Base-by-base conservation (phyloP, 2,888 invertebrate genomes). In the Corbicula japonica region DNA sequence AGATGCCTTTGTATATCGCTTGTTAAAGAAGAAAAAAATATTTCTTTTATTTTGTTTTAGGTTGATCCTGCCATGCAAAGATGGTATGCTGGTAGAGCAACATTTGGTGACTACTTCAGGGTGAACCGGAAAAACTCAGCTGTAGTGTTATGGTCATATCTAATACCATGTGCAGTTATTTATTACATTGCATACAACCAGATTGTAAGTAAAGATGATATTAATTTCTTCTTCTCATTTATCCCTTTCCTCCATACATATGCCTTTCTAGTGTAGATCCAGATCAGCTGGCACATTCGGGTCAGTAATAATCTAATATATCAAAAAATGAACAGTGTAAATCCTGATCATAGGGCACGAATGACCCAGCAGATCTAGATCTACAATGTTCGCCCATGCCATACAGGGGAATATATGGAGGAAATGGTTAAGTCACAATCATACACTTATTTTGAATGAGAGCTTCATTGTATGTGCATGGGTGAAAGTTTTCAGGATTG, bases 31-130 rank as follows among this genome's bases (percentile, higher is more conserved):
- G 26, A 10, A 10, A 3, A 28, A 23, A 23, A 4, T n/a, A n/a
- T 48, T 26, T n/a, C 26, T 48, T n/a, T 21, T n/a, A 26, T 41
- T 4, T 48, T n/a, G 23, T 75, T 81, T 62, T 65, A 81, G 81
- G 30, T 75, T 54, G 81, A 81, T 44, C 72, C 71, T 58, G 74
- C 75, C 12, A 6, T 77, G 18, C 77, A 81, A 48, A 61, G 77
- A 46, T 81, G 81, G 81, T 77, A 72, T 34, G 70, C 81, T 30
- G 72, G 69, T 2, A 38, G 77, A 48, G 52, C 32, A 18, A 69
- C 72, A 48, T 62, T 54, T 41, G 30, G 35, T 35, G 32, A 62
- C 15, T 44, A 41, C 41, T 72, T 54, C 54, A 52, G 23, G 2
- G 41, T 52, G 12, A 63, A 61, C 30, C 50, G 28, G 8, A 69